A percentile compares a stretch with the other conserved stretches of the same genome.
Evolutionary conservation across 2,113 vertebrate species (phyloP).

Genomic region (Balaeniceps rex): DNA sequence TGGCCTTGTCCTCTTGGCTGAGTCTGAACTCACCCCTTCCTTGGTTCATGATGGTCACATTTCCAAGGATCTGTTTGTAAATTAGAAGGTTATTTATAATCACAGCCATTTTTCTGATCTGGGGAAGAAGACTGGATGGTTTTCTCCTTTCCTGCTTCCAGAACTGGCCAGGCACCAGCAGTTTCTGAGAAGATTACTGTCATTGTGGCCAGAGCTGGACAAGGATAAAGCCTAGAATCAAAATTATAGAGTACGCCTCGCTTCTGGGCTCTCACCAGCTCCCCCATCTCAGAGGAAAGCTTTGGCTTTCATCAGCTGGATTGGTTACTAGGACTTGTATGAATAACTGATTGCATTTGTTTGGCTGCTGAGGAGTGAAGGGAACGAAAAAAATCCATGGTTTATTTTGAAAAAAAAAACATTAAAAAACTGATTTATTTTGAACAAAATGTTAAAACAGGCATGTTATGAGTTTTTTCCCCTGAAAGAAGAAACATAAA

Average conservation of each 20-base stretch:
- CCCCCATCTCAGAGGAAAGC: not conserved
- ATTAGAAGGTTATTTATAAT: not conserved
- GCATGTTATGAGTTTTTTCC: rapidly evolving
- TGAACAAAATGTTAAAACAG: not conserved
- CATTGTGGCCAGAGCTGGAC: not conserved
- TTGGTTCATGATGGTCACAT: not conserved
- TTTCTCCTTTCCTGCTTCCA: not conserved
- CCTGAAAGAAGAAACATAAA: not conserved
- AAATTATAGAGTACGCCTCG: not conserved
- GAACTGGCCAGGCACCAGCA: not conserved
- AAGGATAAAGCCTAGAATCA: not conserved
- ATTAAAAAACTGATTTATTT: not conserved
- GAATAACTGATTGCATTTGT: not conserved
- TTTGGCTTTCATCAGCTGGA: not conserved
- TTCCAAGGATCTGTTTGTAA: not conserved
- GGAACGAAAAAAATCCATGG: not conserved
- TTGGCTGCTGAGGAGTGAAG: not conserved
- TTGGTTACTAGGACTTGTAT: not conserved
- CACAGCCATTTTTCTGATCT: not conserved
- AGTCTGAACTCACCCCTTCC: not conserved
- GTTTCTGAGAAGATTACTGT: not conserved
- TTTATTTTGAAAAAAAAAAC: not conserved
- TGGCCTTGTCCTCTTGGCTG: not conserved
- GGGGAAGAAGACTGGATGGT: not conserved
- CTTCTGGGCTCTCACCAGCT: not conserved